Percentiles rank a stretch among this genome's conserved stretches.
These are phyloP conservation scores for Carcharodon carcharias DNA, from an alignment of 2,797 vertebrate genomes.

Conservation along the genomic window DNA sequence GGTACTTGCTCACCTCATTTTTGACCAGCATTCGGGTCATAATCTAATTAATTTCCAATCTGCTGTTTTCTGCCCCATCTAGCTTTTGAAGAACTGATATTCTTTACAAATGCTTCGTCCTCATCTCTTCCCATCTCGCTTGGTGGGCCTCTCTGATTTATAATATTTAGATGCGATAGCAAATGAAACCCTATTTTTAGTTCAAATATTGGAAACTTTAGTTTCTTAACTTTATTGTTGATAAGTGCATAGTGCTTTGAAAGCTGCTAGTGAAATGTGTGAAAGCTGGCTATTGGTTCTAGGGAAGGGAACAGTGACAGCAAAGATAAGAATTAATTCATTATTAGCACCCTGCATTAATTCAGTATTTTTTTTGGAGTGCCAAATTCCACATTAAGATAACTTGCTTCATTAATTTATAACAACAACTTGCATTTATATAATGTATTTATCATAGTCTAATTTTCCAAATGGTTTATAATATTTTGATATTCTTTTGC, in stretches of 20 bases:
- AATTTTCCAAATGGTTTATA: slow-evolving; percentile 14
- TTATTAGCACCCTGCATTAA: neutral
- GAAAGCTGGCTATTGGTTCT: neutral
- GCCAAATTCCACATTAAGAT: neutral
- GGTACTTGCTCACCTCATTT: neutral
- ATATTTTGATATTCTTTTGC: neutral
- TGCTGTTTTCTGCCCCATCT: neutral
- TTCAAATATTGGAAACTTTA: neutral
- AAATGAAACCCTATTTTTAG: neutral
- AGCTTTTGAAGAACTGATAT: neutral
- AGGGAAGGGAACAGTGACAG: neutral
- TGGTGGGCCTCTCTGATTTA: too few species aligned
- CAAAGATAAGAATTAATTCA: neutral
- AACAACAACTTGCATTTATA: neutral
- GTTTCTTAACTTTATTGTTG: neutral
- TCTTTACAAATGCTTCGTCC: neutral
- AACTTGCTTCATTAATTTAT: neutral
- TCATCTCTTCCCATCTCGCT: too few species aligned
- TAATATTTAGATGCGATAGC: neutral
- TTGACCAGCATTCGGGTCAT: neutral
- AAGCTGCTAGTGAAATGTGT: neutral
- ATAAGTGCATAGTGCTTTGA: neutral
- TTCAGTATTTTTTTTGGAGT: neutral
- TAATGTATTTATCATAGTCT: neutral
- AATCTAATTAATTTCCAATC: neutral